These are phyloP conservation scores for Nylanderia fulva DNA, from an alignment of 1,140 invertebrate genomes.

Conservation along the genomic window DNA sequence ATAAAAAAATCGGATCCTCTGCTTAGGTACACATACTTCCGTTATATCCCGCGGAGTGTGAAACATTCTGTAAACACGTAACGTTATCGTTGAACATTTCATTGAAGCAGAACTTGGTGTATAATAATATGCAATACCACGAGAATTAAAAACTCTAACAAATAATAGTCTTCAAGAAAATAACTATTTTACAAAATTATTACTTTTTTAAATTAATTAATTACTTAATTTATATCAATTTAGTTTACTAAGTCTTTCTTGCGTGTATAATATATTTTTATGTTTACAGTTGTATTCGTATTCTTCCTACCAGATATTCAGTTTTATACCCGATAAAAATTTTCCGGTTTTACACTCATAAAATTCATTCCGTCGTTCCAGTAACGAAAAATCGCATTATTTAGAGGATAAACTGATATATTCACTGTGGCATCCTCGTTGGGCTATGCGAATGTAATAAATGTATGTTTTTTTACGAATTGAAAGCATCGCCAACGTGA, in stretches of 20 bases:
- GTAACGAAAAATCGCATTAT: constrained; percentile 33
- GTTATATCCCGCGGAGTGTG: background rate
- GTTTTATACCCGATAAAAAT: background rate
- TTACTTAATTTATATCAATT: background rate
- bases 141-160: background rate
- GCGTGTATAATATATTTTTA: background rate
- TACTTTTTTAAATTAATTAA: background rate
- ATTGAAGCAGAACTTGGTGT: background rate
- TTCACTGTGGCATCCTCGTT: background rate
- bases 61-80: background rate
- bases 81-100: background rate
- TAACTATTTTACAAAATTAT: background rate
- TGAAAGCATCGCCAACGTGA: constrained; percentile 12
- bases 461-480: constrained; percentile 16
- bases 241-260: background rate
- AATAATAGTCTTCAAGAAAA: background rate
- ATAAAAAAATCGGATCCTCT: background rate
- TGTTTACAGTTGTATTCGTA: background rate
- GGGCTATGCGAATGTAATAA: constrained; percentile 6
- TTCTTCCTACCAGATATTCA: background rate
- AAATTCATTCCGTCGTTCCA: background rate
- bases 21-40: background rate
- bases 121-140: background rate
- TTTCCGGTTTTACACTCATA: constrained; percentile 16
- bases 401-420: constrained; percentile 11